These are phyloP conservation scores for Ectemnius lituratus DNA, from an alignment of 2,888 invertebrate genomes.

Conservation along the genomic window DNA sequence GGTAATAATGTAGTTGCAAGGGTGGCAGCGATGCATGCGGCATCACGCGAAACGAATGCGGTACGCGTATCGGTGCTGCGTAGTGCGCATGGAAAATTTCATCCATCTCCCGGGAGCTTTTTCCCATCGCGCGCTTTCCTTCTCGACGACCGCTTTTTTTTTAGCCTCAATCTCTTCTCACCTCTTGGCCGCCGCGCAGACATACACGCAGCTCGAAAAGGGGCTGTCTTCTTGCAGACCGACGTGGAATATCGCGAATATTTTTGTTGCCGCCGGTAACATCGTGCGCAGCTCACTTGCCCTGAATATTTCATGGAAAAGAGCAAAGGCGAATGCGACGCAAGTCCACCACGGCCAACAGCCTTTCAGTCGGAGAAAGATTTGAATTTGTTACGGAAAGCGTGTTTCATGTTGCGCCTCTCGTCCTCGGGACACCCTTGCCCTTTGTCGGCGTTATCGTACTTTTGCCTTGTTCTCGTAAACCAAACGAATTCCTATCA, in stretches of 20 bases:
- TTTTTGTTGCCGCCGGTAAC: slow-evolving; percentile 4
- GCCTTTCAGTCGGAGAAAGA: slow-evolving; percentile 7
- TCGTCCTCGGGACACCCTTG: not conserved
- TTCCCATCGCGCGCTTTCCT: no score
- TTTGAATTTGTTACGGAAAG: slow-evolving; percentile 1
- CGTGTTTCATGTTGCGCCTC: not conserved
- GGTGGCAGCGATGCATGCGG: not conserved
- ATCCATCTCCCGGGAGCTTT: not conserved
- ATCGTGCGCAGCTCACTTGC: slow-evolving; percentile 1
- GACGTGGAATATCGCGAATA: slow-evolving; percentile 2
- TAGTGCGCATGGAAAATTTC: not conserved
- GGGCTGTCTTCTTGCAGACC: not conserved
- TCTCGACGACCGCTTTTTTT: not conserved
- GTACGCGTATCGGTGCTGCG: not conserved
- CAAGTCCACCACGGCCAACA: not conserved
- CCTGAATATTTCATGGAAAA: slow-evolving; percentile 7
- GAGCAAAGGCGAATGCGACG: not conserved
- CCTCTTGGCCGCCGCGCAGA: not conserved
- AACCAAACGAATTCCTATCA: no score
- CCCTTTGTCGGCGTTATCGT: not conserved
- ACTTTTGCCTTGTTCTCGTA: not conserved
- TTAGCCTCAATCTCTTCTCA: not conserved
- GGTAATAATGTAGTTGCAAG: not conserved
- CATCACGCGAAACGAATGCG: slow-evolving; percentile 1
- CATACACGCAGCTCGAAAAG: not conserved